Conservation (phyloP, 1,140 invertebrate genomes). For the Brachionus rubens region DNA sequence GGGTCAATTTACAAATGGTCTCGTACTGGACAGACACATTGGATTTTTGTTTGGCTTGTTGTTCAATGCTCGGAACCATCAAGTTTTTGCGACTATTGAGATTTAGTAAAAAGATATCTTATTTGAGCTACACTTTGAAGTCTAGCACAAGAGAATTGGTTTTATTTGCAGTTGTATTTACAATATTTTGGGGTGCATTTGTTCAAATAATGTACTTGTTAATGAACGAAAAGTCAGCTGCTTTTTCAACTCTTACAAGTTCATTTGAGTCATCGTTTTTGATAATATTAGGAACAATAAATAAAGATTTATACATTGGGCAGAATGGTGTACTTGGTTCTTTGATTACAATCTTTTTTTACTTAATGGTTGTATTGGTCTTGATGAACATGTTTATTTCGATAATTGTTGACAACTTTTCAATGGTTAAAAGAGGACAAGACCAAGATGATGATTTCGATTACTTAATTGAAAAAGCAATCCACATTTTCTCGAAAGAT, state of each 20-base stretch:
- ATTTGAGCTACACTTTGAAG: background rate
- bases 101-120: background rate
- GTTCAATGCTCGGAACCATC: background rate
- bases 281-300: slow-evolving; percentile 1
- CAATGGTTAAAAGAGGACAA: too few relatives aligned
- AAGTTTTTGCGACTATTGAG: slow-evolving; percentile 13
- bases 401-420: too few relatives aligned
- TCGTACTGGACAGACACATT: background rate
- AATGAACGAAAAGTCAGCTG: background rate
- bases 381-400: too few relatives aligned
- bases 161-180: background rate
- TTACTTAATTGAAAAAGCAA: too few relatives aligned
- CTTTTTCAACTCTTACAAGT: background rate
- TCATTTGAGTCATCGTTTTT: background rate
- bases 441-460: too few relatives aligned
- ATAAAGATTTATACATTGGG: background rate
- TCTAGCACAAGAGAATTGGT: background rate
- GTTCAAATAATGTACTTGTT: too few relatives aligned
- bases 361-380: too few relatives aligned
- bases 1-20: slow-evolving; percentile 55
- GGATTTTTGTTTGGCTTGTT: background rate
- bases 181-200: background rate
- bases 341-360: too few relatives aligned
- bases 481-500: too few relatives aligned
- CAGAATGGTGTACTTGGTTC: too few relatives aligned